Base-by-base conservation (phyloP, 2,113 vertebrate genomes). In the human region DNA sequence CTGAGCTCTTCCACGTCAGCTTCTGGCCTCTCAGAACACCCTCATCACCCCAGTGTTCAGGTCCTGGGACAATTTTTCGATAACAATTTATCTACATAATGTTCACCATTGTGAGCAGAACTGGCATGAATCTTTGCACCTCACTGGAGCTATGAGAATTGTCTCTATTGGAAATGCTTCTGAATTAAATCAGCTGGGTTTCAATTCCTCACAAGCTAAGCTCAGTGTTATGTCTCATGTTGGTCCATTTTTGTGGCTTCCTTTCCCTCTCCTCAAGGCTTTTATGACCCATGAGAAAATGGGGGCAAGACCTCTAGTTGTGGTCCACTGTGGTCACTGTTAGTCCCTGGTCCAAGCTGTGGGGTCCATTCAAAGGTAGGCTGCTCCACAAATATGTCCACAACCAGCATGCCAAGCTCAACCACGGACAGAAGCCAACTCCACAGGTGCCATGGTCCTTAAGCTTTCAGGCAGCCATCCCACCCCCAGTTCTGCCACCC, bases 131-230 rank as follows among this genome's bases (percentile, higher is more conserved):
- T n/a, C 30, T 79, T 45, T 59, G 48, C 23, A 14, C 40, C 90
- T 75, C 32, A 9, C 82, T 59, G 45, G 45, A 81, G 30, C 72
- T 72, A 3, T 45, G 75, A 89, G 48, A 89, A 95, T 30, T 52
- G 40, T 80, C 75, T 80, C 88, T 70, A 76, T 11, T 86, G 40
- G 43, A 70, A 94, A 87, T 32, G 50, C 92, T 95, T 95, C n/a
- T 94, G 30, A 94, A 57, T 35, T 76, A 68, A 92, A 95, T 59
- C 80, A 93, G 32, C 7, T 3, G 2, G 59, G 25, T 30, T 94
- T 48, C 43, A 66, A 18, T 81, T 45, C 66, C 80, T 80, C 32
- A 25, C 45, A 78, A 70, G 83, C 48, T 35, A 89, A 61, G 40
- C n/a, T 95, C 85, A 48, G 55, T 43, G 16, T 64, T 6, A 87